A percentile compares a stretch with the other conserved stretches of the same genome.
Evolutionary conservation across 2,888 invertebrate genomes (phyloP).

Genomic region (Ellobium chinense): DNA sequence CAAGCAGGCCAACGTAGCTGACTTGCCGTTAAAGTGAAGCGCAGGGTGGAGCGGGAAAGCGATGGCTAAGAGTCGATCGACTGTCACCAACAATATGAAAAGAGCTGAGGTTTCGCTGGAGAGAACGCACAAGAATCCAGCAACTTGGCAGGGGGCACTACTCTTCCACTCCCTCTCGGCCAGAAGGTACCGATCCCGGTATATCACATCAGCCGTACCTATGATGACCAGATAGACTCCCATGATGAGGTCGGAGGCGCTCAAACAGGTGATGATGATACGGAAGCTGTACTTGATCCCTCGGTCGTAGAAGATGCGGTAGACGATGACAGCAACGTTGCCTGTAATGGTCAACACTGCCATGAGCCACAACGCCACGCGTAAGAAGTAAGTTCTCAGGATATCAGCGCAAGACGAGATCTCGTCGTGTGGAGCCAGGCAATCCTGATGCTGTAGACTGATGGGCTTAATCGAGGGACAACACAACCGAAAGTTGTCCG

Average conservation of each 20-base stretch:
- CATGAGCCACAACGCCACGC: conserved; percentile 35
- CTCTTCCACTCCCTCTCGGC: conserved; percentile 44
- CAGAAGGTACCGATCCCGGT: conserved; percentile 42
- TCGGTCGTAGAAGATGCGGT: conserved; percentile 34
- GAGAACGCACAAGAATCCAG: conserved; percentile 42
- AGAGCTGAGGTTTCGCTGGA: conserved; percentile 46
- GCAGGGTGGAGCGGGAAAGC: conserved; percentile 41
- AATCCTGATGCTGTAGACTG: background rate
- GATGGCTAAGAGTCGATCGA: conserved; percentile 44
- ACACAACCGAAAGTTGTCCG: conserved; percentile 44
- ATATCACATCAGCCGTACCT: conserved; percentile 44
- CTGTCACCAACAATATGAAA: conserved; percentile 47
- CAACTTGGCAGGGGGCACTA: conserved; percentile 42
- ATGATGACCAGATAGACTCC: conserved; percentile 50
- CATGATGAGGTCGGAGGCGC: conserved; percentile 49
- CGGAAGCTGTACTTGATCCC: conserved; percentile 41
- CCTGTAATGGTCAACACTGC: conserved; percentile 32
- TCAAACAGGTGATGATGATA: conserved; percentile 47
- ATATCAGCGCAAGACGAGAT: conserved; percentile 45
- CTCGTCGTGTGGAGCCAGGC: conserved; percentile 41
- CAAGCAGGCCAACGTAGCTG: conserved; percentile 20
- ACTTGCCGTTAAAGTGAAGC: conserved; percentile 33
- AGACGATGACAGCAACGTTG: conserved; percentile 41
- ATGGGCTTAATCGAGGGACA: conserved; percentile 31
- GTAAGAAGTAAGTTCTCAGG: conserved; percentile 18